Evolutionary conservation across 2,113 vertebrate genomes (phyloP), one percentile per base, ranked within the genome.

Genomic region (Turdus rufiventris): DNA sequence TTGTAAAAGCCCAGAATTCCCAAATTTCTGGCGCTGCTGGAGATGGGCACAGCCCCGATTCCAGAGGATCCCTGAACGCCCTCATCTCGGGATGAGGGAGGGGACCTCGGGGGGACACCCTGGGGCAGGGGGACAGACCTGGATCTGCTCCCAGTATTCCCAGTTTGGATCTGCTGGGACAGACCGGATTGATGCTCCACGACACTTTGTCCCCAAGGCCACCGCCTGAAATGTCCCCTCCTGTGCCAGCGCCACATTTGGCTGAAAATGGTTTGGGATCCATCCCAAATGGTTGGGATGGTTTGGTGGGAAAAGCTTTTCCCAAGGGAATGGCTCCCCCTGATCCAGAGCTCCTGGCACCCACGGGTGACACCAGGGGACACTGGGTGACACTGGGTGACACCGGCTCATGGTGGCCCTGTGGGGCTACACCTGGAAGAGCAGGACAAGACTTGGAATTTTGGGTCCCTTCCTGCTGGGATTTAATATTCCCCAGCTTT

Each of bases 381-480:
- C 10, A 24, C 18, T 0, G 0, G 21, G 63, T 47, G 77, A 26
- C 10, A 24, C 25, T 0, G 0, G 47, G 78, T 17, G 71, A 14
- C 54, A 58, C 19, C 15, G 18, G 51, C 68, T 34, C 47, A 31
- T 11, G 23, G 28, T 0, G 4, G 48, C 57, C 26, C 34, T 6
- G 21, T 0, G 47, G 36, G 40, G 61, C 75, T 6, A 8, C 18
- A 14, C 31, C 31, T 1, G 14, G 13, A 14, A 12, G 21, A 5
- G 33, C 2, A 14, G 56, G 13, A 42, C 0, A 9, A 10, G 13
- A 4, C 33, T 1, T 0, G 23, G 18, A 25, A 18, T 23, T 29
- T 6, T 9, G 60, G 68, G 73, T 68, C 26, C 0, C 28, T 47
- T 67, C 36, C 73, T 29, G 45, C 31, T 17, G 6, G 13, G 40